Conservation (phyloP, 2,888 invertebrate species). For the Phortica okadai region DNA sequence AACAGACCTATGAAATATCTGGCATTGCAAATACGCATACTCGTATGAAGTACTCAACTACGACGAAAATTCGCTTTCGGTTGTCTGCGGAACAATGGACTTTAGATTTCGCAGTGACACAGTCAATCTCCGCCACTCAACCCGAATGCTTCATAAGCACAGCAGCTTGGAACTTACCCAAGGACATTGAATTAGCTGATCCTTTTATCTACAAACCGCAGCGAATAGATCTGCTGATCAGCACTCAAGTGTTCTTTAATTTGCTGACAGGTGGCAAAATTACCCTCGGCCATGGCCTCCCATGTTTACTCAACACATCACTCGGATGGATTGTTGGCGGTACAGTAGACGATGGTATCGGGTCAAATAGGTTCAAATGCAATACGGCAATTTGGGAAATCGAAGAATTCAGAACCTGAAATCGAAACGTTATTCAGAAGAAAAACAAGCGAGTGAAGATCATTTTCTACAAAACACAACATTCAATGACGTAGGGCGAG, state of each 20-base stretch:
- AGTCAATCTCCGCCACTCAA: constrained; percentile 26
- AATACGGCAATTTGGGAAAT: constrained; percentile 29
- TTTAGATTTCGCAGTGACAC: constrained; percentile 23
- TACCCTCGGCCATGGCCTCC: neutral
- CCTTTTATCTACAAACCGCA: constrained; percentile 19
- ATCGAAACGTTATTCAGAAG: constrained; percentile 17
- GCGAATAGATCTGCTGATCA: constrained; percentile 27
- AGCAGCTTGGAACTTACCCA: constrained; percentile 7
- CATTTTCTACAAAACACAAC: neutral
- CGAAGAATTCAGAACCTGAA: constrained; percentile 28
- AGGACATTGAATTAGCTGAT: constrained; percentile 29
- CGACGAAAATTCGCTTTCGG: neutral
- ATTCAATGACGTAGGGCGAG: too few species aligned
- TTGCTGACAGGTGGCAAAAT: constrained; percentile 1
- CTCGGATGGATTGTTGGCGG: constrained; percentile 31
- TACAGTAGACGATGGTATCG: neutral
- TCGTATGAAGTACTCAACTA: neutral
- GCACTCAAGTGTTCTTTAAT: constrained; percentile 14
- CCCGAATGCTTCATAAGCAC: constrained; percentile 2
- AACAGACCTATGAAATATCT: neutral
- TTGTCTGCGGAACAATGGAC: neutral
- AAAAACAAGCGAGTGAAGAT: constrained; percentile 17
- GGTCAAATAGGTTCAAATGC: neutral
- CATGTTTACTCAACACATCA: constrained; percentile 31
- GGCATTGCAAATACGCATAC: neutral